Conservation (phyloP, 2,797 vertebrate genomes). For the Galaxias olidus region DNA sequence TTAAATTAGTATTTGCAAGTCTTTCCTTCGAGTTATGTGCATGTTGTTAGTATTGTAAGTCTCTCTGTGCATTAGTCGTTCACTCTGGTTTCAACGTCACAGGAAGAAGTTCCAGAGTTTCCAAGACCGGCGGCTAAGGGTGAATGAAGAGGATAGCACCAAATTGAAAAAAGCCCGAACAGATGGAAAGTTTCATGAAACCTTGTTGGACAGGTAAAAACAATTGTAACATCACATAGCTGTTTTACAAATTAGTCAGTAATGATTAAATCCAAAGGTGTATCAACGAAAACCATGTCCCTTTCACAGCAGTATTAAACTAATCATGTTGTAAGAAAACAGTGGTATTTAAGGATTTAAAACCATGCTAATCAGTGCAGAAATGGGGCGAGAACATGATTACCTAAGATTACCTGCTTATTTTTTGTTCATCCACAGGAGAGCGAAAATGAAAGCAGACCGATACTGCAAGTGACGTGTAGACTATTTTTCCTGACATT, state of each 20-base stretch:
- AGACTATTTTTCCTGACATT: not conserved
- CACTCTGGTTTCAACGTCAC: slow-evolving; percentile 37
- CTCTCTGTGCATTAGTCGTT: not conserved
- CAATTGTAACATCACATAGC: too few species aligned
- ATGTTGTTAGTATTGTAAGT: not conserved
- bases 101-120: slow-evolving; percentile 99
- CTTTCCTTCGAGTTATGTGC: not conserved
- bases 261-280: too few species aligned
- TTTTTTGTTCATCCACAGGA: slow-evolving; percentile 74
- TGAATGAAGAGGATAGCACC: slow-evolving; percentile 86
- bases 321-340: too few species aligned
- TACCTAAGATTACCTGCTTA: too few species aligned
- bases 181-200: slow-evolving; percentile 93
- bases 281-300: too few species aligned
- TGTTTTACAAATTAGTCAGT: too few species aligned
- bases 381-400: too few species aligned
- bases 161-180: slow-evolving; percentile 87
- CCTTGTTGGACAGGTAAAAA: slow-evolving; percentile 88
- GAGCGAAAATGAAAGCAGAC: slow-evolving; percentile 96
- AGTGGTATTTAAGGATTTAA: too few species aligned
- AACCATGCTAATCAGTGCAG: too few species aligned
- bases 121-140: slow-evolving; percentile 90
- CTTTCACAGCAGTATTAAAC: too few species aligned
- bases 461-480: slow-evolving; percentile 92
- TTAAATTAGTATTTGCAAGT: not conserved